A percentile compares a stretch with the other conserved stretches of the same genome.
Conservation (phyloP, 2,888 invertebrate species). For the Beris morrisii region DNA sequence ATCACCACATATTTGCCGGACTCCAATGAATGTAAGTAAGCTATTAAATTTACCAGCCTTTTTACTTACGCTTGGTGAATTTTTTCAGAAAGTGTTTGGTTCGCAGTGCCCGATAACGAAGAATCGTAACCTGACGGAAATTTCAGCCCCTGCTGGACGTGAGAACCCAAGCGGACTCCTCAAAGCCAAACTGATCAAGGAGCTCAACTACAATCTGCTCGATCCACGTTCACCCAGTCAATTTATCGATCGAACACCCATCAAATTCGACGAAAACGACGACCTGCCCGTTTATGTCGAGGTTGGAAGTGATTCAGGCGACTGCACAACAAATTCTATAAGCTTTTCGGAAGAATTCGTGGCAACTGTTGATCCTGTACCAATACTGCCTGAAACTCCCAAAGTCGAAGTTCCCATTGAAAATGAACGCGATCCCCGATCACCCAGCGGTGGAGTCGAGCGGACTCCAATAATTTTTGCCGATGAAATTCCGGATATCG, state of each 20-base stretch:
- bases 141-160: neutral
- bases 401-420: neutral
- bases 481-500: conserved; percentile 15
- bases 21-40: conserved; percentile 35
- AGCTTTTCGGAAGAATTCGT: neutral
- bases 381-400: neutral
- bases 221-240: conserved; percentile 39
- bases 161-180: conserved; percentile 12
- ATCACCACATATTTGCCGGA: conserved; percentile 36
- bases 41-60: neutral
- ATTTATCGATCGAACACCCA: conserved; percentile 37
- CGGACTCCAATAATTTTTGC: conserved; percentile 34
- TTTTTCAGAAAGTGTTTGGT: conserved; percentile 20
- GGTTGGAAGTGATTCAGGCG: neutral
- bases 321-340: neutral
- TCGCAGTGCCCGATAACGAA: conserved; percentile 14
- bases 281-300: conserved; percentile 20
- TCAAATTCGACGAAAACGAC: conserved; percentile 30
- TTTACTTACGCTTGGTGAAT: neutral
- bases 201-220: conserved; percentile 20
- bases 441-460: conserved; percentile 33
- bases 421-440: conserved; percentile 33
- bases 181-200: conserved; percentile 17
- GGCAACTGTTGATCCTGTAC: neutral
- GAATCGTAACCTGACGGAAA: conserved; percentile 20